These are phyloP conservation scores for Ennomos erosarius DNA, from an alignment of 2,888 invertebrate species.

Conservation along the genomic window DNA sequence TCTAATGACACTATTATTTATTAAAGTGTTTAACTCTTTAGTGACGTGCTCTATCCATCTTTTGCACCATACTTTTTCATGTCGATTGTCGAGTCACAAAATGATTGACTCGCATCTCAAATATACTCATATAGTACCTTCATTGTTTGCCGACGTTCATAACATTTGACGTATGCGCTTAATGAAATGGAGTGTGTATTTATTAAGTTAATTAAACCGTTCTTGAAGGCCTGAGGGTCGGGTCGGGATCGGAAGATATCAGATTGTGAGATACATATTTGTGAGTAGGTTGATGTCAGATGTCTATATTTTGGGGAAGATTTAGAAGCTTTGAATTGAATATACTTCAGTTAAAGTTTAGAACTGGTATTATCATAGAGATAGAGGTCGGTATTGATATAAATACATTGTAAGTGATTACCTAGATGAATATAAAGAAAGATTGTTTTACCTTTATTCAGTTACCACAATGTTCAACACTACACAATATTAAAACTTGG, in stretches of 20 bases:
- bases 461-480: too few relatives aligned
- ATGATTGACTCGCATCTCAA: slow-evolving; percentile 2
- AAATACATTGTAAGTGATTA: too few relatives aligned
- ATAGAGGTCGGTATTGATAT: too few relatives aligned
- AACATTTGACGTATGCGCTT: slow-evolving; percentile 81
- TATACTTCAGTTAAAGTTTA: too few relatives aligned
- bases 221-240: slow-evolving; percentile 63
- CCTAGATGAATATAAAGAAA: too few relatives aligned
- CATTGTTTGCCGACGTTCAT: slow-evolving; percentile 61
- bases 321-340: background rate
- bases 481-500: too few relatives aligned
- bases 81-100: background rate
- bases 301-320: slow-evolving; percentile 12
- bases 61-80: too few relatives aligned
- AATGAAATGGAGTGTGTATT: slow-evolving; percentile 83
- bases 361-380: too few relatives aligned
- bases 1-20: too few relatives aligned
- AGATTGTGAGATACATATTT: slow-evolving; percentile 10
- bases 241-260: slow-evolving; percentile 34
- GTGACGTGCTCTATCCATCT: too few relatives aligned
- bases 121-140: slow-evolving; percentile 7
- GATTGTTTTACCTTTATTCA: too few relatives aligned
- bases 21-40: too few relatives aligned
- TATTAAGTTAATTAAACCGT: slow-evolving; percentile 84
- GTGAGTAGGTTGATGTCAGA: slow-evolving; percentile 14